A percentile compares a stretch with the other conserved stretches of the same genome.
phyloP scores from a whole-genome alignment of 2,888 invertebrate genomes.

The Eupithecia vulgata region DNA sequence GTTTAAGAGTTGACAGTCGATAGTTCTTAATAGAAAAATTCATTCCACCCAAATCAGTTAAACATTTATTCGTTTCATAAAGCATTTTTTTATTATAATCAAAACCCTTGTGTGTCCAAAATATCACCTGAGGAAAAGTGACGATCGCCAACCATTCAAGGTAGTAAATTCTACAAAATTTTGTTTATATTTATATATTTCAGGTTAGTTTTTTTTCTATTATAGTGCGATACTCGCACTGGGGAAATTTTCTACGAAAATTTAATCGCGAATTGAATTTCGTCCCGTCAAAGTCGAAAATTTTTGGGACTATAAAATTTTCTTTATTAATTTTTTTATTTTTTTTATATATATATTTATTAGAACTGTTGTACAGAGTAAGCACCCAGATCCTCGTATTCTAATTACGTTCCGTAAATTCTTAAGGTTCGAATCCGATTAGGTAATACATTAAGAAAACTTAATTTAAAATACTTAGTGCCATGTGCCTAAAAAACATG shows the following conservation, averaged over 20 bases:
- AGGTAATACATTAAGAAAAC: neutral
- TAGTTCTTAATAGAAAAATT: neutral
- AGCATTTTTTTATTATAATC: neutral
- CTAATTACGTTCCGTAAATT: neutral
- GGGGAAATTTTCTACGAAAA: no score
- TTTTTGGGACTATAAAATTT: no score
- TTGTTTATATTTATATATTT: neutral
- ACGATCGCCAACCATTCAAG: neutral
- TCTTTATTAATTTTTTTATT: no score
- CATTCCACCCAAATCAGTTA: neutral
- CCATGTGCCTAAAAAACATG: neutral
- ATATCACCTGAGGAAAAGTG: no score
- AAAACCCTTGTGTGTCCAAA: no score
- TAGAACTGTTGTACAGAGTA: neutral
- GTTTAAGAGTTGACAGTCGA: no score
- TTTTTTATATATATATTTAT: neutral
- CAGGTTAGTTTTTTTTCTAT: no score
- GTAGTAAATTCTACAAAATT: neutral
- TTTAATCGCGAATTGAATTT: no score
- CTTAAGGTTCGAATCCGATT: neutral
- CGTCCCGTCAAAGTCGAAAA: no score
- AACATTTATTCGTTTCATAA: neutral
- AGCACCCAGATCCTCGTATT: neutral
- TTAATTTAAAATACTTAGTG: neutral
- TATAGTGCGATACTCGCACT: no score